Evolutionary conservation across 2,797 vertebrate species (phyloP).

Genomic region (Bryconaethiops microstoma): DNA sequence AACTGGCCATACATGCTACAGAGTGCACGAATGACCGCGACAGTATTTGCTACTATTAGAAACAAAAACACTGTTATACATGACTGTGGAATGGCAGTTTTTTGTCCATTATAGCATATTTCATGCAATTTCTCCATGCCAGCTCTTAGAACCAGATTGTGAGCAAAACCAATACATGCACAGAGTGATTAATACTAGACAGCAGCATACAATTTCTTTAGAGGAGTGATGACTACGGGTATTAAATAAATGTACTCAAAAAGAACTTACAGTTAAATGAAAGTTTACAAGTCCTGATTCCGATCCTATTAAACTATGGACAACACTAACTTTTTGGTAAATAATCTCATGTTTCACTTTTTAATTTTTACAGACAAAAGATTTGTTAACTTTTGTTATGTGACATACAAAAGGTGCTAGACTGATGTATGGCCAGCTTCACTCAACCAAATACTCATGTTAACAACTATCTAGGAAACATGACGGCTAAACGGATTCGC

Average conservation of each 20-base stretch:
- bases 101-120: background rate
- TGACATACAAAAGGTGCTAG: no score
- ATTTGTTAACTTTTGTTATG: no score
- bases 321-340: background rate
- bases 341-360: background rate
- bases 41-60: background rate
- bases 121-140: background rate
- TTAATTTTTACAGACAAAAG: background rate
- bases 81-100: background rate
- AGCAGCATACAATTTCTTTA: background rate
- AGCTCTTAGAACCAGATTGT: background rate
- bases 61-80: background rate
- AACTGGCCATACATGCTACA: background rate
- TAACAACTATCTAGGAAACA: no score
- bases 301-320: background rate
- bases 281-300: background rate
- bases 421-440: no score
- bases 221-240: no score
- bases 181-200: background rate
- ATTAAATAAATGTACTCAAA: background rate
- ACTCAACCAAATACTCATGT: no score
- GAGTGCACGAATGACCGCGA: background rate
- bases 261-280: background rate
- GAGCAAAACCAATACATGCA: background rate
- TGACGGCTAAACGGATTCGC: no score